Evolutionary conservation across 1,140 invertebrate genomes (phyloP).

Genomic region (Cardiocondyla obscurior): DNA sequence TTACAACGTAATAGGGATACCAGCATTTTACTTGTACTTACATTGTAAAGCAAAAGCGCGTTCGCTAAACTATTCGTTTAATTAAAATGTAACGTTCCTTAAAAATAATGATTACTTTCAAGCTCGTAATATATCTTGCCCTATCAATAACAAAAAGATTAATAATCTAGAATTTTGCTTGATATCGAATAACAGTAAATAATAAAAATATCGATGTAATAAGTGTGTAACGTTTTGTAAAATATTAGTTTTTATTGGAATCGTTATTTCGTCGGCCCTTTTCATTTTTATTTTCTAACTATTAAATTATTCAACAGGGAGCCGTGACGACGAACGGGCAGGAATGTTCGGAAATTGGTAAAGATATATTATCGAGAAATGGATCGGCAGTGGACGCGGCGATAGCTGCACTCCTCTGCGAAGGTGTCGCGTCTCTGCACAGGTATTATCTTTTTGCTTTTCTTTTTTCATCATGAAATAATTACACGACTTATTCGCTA

Average conservation of each 20-base stretch:
- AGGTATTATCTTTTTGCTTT: conserved; percentile 76
- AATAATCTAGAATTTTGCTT: background rate
- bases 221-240: background rate
- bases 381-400: conserved; percentile 94
- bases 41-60: background rate
- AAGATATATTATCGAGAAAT: conserved; percentile 86
- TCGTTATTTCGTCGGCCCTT: background rate
- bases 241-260: conserved; percentile 8
- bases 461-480: no score
- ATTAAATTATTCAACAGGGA: conserved; percentile 59
- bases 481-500: no score
- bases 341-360: conserved; percentile 79
- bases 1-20: background rate
- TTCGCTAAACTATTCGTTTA: background rate
- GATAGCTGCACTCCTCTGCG: conserved; percentile 92
- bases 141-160: background rate
- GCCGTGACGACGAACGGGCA: conserved; percentile 79
- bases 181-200: background rate
- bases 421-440: conserved; percentile 91
- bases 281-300: background rate
- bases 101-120: background rate
- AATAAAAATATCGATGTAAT: background rate
- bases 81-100: background rate
- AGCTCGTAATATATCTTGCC: background rate
- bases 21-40: background rate